Evolutionary conservation across 2,113 vertebrate genomes (phyloP).

Genomic region (Gavia stellata): DNA sequence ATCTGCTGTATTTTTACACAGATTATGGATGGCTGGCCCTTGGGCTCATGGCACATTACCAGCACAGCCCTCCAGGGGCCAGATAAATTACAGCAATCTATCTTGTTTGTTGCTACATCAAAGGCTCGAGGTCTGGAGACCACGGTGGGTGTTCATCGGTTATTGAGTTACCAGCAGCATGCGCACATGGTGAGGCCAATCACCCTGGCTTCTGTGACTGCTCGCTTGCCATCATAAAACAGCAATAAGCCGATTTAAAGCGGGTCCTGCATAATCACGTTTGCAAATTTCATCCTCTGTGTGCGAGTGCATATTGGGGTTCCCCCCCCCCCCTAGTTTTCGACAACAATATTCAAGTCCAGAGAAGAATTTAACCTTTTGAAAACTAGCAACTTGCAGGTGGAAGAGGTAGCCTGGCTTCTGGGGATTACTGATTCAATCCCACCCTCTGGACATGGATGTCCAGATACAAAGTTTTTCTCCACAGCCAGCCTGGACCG

Average conservation of each 20-base stretch:
- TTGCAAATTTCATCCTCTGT: conserved; percentile 36
- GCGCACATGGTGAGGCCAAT: conserved; percentile 33
- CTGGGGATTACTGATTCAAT: background rate
- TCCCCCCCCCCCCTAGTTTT: background rate
- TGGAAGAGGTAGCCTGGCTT: background rate
- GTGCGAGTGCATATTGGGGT: fast-evolving
- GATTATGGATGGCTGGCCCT: conserved; percentile 55
- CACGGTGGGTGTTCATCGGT: conserved; percentile 42
- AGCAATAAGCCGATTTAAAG: conserved; percentile 55
- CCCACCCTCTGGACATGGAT: background rate
- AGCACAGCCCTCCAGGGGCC: conserved; percentile 48
- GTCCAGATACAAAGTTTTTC: conserved; percentile 37
- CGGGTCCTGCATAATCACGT: conserved; percentile 40
- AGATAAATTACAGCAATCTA: conserved; percentile 60
- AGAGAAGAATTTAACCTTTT: background rate
- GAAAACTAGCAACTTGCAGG: background rate
- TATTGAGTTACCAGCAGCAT: conserved; percentile 54
- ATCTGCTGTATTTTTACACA: conserved; percentile 26
- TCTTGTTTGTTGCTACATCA: conserved; percentile 58
- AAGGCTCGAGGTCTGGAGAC: conserved; percentile 46
- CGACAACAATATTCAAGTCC: background rate
- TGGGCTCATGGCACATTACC: conserved; percentile 45
- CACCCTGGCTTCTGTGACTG: conserved; percentile 18
- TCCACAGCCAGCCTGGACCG: conserved; percentile 52
- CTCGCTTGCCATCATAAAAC: conserved; percentile 39